A percentile compares a stretch with the other conserved stretches of the same genome.
phyloP scores from a whole-genome alignment of 2,113 vertebrate genomes.

The Myrmecophaga tridactyla region DNA sequence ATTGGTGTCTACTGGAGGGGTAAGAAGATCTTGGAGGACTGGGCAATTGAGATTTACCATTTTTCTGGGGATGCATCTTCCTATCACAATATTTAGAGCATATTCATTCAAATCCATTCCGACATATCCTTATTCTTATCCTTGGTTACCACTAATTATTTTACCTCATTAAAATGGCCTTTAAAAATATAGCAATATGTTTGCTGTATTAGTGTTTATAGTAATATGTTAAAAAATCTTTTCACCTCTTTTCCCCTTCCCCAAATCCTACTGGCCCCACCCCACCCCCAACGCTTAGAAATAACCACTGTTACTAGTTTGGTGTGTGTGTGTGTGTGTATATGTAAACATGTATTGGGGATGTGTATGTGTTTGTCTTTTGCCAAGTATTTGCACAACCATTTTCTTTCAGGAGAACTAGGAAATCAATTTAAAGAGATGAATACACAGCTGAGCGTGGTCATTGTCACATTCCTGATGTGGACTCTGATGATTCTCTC shows the following conservation, averaged over 20 bases:
- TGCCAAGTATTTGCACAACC: background rate
- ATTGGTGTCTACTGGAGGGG: accelerated
- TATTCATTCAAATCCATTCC: background rate
- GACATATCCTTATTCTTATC: background rate
- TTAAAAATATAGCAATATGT: background rate
- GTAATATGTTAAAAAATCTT: background rate
- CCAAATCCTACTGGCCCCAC: background rate
- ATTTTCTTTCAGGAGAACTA: background rate
- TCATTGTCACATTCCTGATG: background rate
- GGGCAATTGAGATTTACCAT: background rate
- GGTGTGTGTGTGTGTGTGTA: background rate
- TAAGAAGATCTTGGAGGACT: background rate
- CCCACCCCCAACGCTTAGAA: background rate
- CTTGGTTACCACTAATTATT: background rate
- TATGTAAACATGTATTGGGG: background rate
- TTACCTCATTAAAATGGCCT: background rate
- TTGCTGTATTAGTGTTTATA: background rate
- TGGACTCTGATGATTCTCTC: background rate
- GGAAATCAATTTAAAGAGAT: background rate
- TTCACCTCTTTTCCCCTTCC: background rate
- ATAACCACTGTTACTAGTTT: background rate
- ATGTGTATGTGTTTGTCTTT: background rate
- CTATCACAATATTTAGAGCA: background rate
- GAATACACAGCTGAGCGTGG: too few species aligned
- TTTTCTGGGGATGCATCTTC: background rate